phyloP scores from a whole-genome alignment of 2,113 vertebrate species.

The Poeciliopsis occidentalis region DNA sequence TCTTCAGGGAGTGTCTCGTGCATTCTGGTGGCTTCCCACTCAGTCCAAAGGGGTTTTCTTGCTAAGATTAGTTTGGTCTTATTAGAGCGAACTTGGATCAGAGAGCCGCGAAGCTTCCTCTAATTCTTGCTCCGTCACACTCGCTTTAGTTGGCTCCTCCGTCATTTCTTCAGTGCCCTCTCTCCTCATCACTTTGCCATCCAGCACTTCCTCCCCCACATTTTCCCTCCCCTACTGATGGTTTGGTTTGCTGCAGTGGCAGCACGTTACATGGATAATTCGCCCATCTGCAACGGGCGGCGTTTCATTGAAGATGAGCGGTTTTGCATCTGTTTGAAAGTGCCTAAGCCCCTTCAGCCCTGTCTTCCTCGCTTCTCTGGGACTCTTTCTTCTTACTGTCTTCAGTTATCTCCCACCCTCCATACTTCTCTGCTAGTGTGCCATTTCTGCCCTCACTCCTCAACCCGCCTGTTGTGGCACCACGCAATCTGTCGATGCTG shows the following conservation, averaged over 20 bases:
- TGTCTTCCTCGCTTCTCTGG: background rate
- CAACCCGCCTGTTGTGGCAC: slow-evolving; percentile 9
- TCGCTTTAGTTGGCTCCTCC: slow-evolving; percentile 13
- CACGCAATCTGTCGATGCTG: slow-evolving; percentile 26
- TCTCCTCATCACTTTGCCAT: slow-evolving; percentile 4
- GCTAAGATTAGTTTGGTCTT: slow-evolving; percentile 36
- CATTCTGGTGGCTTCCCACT: slow-evolving; percentile 21
- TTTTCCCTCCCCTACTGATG: background rate
- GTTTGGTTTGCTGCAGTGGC: slow-evolving; percentile 44
- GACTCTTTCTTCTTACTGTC: background rate
- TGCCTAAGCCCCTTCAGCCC: background rate
- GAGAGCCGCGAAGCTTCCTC: background rate
- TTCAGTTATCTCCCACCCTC: background rate
- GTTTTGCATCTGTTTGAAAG: slow-evolving; percentile 2
- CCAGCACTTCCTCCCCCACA: background rate
- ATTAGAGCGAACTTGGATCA: slow-evolving; percentile 4
- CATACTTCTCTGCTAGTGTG: background rate
- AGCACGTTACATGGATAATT: slow-evolving; percentile 18
- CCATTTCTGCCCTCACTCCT: background rate
- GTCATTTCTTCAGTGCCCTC: background rate
- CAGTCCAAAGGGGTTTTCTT: slow-evolving; percentile 6
- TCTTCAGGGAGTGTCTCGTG: slow-evolving; percentile 27
- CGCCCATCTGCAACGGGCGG: slow-evolving; percentile 31
- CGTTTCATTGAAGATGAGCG: slow-evolving; percentile 29
- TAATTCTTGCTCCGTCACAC: slow-evolving; percentile 17